phyloP scores from a whole-genome alignment of 2,113 vertebrate species.

The Lamprologus callipterus region DNA sequence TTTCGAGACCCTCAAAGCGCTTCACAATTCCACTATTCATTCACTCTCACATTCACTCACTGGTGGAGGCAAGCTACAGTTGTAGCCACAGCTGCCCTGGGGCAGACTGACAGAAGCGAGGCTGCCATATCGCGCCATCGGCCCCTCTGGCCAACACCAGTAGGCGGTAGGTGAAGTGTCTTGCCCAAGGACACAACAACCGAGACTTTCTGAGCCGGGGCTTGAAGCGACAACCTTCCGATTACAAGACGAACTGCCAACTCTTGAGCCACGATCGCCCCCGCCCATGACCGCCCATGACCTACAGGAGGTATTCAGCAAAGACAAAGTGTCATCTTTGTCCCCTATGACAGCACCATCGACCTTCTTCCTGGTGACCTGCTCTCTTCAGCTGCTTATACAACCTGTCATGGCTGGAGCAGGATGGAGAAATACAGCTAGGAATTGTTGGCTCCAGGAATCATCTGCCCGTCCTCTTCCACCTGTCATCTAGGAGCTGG shows the following conservation, averaged over 20 bases:
- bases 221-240: accelerated
- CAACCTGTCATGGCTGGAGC: not conserved
- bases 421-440: not conserved
- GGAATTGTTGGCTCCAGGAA: not conserved
- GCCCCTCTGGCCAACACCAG: no score
- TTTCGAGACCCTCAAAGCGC: accelerated
- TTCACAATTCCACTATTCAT: no score
- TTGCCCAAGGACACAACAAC: not conserved
- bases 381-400: not conserved
- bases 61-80: no score
- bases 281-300: accelerated
- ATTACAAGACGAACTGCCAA: not conserved
- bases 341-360: not conserved
- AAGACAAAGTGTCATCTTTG: not conserved
- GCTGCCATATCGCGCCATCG: no score
- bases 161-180: no score
- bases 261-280: not conserved
- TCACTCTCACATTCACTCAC: no score
- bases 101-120: no score
- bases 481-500: not conserved
- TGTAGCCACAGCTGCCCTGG: no score
- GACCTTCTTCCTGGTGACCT: not conserved
- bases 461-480: accelerated
- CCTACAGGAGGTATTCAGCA: not conserved
- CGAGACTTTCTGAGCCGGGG: accelerated